These are phyloP conservation scores for Drosophila prostipennis DNA, from an alignment of 2,888 invertebrate species.

Conservation along the genomic window DNA sequence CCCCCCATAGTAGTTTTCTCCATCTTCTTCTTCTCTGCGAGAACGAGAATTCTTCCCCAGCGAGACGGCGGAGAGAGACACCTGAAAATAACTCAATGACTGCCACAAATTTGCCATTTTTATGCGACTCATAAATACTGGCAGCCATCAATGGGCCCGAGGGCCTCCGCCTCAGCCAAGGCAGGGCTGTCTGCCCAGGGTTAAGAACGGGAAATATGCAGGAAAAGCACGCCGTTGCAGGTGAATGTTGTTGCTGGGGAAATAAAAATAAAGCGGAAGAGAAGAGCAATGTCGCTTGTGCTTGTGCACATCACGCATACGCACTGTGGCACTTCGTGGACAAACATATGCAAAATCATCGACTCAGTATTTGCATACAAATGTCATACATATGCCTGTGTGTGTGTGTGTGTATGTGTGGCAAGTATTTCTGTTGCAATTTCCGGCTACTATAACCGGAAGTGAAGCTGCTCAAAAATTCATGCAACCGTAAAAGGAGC, in stretches of 20 bases:
- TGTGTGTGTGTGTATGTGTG: slow-evolving; percentile 17
- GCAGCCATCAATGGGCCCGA: slow-evolving; percentile 26
- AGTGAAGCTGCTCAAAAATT: slow-evolving; percentile 73
- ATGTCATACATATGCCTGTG: slow-evolving; percentile 61
- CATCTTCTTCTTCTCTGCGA: slow-evolving; percentile 2
- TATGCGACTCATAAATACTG: slow-evolving; percentile 52
- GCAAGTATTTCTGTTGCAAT: slow-evolving; percentile 69
- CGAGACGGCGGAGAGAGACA: slow-evolving; percentile 31
- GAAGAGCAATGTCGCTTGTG: slow-evolving; percentile 11
- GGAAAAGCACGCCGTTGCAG: slow-evolving; percentile 35
- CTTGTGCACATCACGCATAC: slow-evolving; percentile 39
- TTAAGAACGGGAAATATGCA: slow-evolving; percentile 1
- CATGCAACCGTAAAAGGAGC: slow-evolving; percentile 74
- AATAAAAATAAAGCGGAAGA: slow-evolving; percentile 35
- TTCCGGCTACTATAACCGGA: slow-evolving; percentile 72
- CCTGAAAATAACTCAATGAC: slow-evolving; percentile 51
- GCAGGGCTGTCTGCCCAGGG: slow-evolving; percentile 19
- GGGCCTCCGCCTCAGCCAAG: background rate
- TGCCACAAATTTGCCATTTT: slow-evolving; percentile 58
- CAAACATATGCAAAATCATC: slow-evolving; percentile 65
- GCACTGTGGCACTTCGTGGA: slow-evolving; percentile 39
- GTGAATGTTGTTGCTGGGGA: slow-evolving; percentile 20
- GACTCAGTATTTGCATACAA: slow-evolving; percentile 68
- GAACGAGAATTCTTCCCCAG: slow-evolving; percentile 39
- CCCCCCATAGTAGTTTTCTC: slow-evolving; percentile 18